Evolutionary conservation across 2,888 invertebrate species (phyloP).

Genomic region (Drosophila atripex): DNA sequence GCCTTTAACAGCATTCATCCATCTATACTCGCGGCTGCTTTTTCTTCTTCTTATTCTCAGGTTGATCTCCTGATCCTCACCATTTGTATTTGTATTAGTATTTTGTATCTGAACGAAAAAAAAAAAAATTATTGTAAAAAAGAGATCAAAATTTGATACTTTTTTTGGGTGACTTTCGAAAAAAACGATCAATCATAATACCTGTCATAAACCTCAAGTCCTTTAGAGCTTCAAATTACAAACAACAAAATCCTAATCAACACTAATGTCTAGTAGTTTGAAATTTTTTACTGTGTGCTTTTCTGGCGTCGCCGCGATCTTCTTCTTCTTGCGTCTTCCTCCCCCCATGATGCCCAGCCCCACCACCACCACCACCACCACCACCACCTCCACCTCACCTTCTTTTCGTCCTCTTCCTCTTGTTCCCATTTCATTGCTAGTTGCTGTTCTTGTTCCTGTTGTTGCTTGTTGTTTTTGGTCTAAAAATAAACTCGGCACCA

Average conservation of each 20-base stretch:
- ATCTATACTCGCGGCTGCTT: conserved; percentile 51
- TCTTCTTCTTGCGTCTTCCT: conserved; percentile 7
- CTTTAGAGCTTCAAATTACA: background rate
- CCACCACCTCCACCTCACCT: conserved; percentile 6
- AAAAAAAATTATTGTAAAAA: background rate
- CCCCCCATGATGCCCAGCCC: conserved; percentile 22
- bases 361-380: background rate
- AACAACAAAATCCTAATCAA: too few species aligned
- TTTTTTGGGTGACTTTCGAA: background rate
- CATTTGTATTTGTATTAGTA: conserved; percentile 38
- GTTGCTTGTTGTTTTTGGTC: conserved; percentile 59
- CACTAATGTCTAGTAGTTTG: too few species aligned
- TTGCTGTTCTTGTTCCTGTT: conserved; percentile 50
- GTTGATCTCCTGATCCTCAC: conserved; percentile 56
- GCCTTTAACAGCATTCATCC: conserved; percentile 78
- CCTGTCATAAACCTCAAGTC: background rate
- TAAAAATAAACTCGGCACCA: conserved; percentile 79
- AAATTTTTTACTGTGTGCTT: conserved; percentile 10
- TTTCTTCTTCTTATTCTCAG: conserved; percentile 32
- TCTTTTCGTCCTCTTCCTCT: conserved; percentile 42
- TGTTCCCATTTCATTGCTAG: conserved; percentile 70
- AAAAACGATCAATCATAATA: too few species aligned
- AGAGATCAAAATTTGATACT: background rate
- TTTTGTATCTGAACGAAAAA: background rate
- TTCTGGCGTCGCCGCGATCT: conserved; percentile 25